Evolutionary conservation across 2,797 vertebrate genomes (phyloP), one percentile per base, ranked within the genome.

Genomic region (Sphaeramia orbicularis): DNA sequence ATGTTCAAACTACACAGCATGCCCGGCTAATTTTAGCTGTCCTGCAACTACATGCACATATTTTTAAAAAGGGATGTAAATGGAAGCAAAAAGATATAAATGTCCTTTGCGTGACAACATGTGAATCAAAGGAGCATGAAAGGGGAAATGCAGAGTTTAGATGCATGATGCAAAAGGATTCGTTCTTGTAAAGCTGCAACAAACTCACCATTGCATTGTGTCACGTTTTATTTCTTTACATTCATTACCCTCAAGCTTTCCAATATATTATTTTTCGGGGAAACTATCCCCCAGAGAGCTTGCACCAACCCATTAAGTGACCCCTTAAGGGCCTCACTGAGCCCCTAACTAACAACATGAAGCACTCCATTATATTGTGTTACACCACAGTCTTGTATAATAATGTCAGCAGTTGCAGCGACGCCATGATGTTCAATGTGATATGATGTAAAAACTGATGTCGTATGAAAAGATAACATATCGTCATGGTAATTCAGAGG

Each of bases 281-380:
- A 42, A 18, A 35, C 14, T 1, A 24, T 37, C 19, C 4, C 19
- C 8, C 47, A 18, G 16, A 18, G 2, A 19, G 2, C 35, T 57
- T 6, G 10, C 48, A 30, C 32, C 27, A 58, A 50, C 36, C 55
- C 55, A 52, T 48, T 24, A 57, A 65, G 16, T 38, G 44, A 37
- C 9, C 36, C 50, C 12, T 38, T 10, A 50, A 45, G 32, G 58
- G 48, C 32, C 62, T 54, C 38, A 43, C 16, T 19, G 62, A 42
- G 32, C 36, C 35, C 36, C 44, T 59, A 32, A 56, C 41, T 44
- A 69, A 66, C 53, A 12, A 32, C 30, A n/a, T 35, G 60, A 74
- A 54, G 57, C 41, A 27, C 40, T 78, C 16, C 24, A 53, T 48
- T 57, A 32, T 52, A 53, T 21, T 44, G 21, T 5, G 32, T 38